These are phyloP conservation scores for Ariolimax columbianus DNA, from an alignment of 2,888 invertebrate species.

Conservation along the genomic window DNA sequence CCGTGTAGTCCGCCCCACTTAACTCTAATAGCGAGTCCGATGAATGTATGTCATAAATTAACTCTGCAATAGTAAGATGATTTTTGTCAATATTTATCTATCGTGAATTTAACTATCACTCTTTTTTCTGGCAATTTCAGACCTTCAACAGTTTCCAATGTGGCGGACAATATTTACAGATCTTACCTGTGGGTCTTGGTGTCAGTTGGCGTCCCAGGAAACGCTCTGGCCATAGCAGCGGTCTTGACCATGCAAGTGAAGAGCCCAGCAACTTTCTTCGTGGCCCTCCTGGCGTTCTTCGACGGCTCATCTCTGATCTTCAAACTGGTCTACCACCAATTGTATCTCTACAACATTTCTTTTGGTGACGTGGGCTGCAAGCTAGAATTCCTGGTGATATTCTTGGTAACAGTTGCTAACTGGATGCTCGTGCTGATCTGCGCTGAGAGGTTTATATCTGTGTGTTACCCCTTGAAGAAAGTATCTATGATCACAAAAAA, in stretches of 20 bases:
- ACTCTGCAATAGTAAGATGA: too few species aligned
- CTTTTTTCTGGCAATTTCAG: too few species aligned
- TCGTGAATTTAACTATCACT: too few species aligned
- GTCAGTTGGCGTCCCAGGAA: slow-evolving; percentile 56
- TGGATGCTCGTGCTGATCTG: slow-evolving; percentile 57
- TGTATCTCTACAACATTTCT: slow-evolving; percentile 32
- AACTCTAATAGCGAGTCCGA: too few species aligned
- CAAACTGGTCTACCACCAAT: slow-evolving; percentile 52
- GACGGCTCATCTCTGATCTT: slow-evolving; percentile 54
- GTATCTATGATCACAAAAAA: slow-evolving; percentile 26
- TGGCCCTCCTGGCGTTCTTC: slow-evolving; percentile 55
- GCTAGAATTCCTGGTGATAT: slow-evolving; percentile 34
- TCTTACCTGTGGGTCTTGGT: slow-evolving; percentile 57
- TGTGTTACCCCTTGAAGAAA: slow-evolving; percentile 47
- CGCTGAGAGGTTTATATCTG: slow-evolving; percentile 56
- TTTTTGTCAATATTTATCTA: too few species aligned
- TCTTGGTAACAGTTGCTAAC: slow-evolving; percentile 53
- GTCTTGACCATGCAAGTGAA: slow-evolving; percentile 55
- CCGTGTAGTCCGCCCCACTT: too few species aligned
- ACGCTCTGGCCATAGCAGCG: slow-evolving; percentile 54
- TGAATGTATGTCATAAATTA: too few species aligned
- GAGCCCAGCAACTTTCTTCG: slow-evolving; percentile 56
- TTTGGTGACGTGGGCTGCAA: slow-evolving; percentile 50
- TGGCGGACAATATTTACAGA: too few species aligned
- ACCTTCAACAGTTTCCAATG: too few species aligned